Evolutionary conservation across 2,797 vertebrate species (phyloP).

Genomic region (Pseudotriccus pelzelni): DNA sequence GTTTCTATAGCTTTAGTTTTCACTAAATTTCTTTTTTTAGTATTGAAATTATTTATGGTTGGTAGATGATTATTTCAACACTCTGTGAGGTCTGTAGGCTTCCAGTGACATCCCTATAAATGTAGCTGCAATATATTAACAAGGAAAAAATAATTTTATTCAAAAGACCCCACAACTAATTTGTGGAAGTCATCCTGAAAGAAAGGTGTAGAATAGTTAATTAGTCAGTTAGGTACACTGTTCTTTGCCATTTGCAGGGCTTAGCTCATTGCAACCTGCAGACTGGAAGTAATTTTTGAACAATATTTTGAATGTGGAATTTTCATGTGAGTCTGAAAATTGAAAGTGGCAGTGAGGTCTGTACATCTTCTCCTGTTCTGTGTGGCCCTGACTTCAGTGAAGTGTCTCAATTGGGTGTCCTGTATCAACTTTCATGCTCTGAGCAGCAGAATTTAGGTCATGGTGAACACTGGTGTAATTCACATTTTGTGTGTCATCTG

Average conservation of each 20-base stretch:
- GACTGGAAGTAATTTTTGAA: background rate
- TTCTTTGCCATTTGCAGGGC: background rate
- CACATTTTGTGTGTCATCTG: background rate
- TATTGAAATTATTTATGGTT: background rate
- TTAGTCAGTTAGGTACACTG: fast-evolving
- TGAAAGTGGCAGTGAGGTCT: background rate
- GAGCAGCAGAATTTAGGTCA: background rate
- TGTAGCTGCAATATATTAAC: background rate
- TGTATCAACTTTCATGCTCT: background rate
- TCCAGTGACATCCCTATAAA: background rate
- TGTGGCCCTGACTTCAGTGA: background rate
- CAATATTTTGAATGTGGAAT: background rate
- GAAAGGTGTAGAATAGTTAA: background rate
- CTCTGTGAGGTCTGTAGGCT: background rate
- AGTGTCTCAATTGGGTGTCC: background rate
- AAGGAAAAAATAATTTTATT: background rate
- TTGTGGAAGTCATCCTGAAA: background rate
- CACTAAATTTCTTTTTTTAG: background rate
- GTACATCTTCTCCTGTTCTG: background rate
- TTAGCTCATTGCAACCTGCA: background rate
- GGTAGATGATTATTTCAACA: background rate
- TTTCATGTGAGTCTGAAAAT: background rate
- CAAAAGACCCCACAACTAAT: background rate
- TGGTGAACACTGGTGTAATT: background rate
- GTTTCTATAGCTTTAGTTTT: background rate